Percentiles rank a stretch among this genome's conserved stretches.
These are phyloP conservation scores for Calosoma granatense DNA, from an alignment of 1,140 invertebrate genomes.

Conservation along the genomic window DNA sequence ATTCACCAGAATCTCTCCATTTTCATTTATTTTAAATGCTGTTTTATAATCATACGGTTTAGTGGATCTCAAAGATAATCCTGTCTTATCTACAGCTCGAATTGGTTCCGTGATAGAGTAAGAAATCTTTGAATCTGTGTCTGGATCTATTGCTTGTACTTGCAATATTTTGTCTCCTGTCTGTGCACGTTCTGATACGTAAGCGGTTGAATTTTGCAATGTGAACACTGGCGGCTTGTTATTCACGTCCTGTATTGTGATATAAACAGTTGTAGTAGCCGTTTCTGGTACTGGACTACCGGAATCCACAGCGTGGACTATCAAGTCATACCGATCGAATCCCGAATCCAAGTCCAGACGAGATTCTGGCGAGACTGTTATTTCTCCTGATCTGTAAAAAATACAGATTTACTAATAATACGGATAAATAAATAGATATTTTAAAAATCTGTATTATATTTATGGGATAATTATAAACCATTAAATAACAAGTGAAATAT, in stretches of 20 bases:
- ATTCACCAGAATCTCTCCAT: slow-evolving; percentile 60
- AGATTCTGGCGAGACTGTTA: slow-evolving; percentile 62
- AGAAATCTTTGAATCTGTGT: slow-evolving; percentile 53
- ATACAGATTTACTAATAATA: slow-evolving; percentile 11
- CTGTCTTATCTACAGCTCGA: slow-evolving; percentile 63
- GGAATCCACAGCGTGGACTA: slow-evolving; percentile 60
- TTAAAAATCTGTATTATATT: too few species aligned
- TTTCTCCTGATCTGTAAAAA: slow-evolving; percentile 51
- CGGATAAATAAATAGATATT: too few species aligned
- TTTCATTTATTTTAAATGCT: slow-evolving; percentile 60
- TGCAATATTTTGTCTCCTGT: slow-evolving; percentile 53
- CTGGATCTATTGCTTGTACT: slow-evolving; percentile 57
- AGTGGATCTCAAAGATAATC: slow-evolving; percentile 47
- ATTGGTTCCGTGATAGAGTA: slow-evolving; percentile 60
- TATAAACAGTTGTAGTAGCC: slow-evolving; percentile 59
- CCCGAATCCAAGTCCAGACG: slow-evolving; percentile 60
- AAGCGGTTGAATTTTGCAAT: slow-evolving; percentile 49
- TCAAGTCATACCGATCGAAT: slow-evolving; percentile 55
- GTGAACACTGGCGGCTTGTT: slow-evolving; percentile 72
- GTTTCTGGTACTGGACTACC: slow-evolving; percentile 64
- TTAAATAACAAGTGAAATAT: slow-evolving; percentile 23
- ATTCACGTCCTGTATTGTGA: slow-evolving; percentile 69
- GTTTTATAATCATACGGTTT: slow-evolving; percentile 52
- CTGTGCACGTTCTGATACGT: slow-evolving; percentile 59
- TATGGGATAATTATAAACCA: not conserved